phyloP scores from a whole-genome alignment of 2,888 invertebrate species.

The Diachrysia chrysitis region DNA sequence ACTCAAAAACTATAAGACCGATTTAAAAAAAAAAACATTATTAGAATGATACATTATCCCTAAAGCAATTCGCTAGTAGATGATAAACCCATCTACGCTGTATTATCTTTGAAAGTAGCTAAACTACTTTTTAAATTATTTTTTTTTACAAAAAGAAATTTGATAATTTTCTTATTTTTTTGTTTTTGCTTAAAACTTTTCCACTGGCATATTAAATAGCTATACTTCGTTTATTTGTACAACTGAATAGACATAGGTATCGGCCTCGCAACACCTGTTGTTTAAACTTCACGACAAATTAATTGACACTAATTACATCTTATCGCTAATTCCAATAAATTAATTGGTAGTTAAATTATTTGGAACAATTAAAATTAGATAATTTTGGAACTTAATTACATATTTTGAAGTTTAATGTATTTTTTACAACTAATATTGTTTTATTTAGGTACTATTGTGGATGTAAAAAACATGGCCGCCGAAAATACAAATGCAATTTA shows the following conservation, averaged over 20 bases:
- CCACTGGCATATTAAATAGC: background rate
- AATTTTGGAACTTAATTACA: background rate
- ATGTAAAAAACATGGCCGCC: no score
- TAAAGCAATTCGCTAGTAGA: no score
- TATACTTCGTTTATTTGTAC: conserved; percentile 10
- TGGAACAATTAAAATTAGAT: background rate
- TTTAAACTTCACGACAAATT: conserved; percentile 16
- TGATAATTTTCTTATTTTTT: background rate
- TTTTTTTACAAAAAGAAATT: no score
- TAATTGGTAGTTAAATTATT: background rate
- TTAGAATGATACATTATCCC: no score
- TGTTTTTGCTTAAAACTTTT: conserved; percentile 14
- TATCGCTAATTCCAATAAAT: conserved; percentile 34
- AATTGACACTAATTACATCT: background rate
- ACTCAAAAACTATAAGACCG: no score
- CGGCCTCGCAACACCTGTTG: conserved; percentile 25
- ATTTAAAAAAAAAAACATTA: no score
- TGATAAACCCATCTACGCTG: no score
- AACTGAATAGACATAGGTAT: conserved; percentile 15
- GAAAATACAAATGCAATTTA: no score
- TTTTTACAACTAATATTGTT: background rate
- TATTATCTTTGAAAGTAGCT: no score
- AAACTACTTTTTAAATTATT: no score
- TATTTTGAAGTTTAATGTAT: background rate
- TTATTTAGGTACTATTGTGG: background rate